Percentiles rank a stretch among this genome's conserved stretches.
Evolutionary conservation across 1,140 invertebrate genomes (phyloP).

Genomic region (Vanessa tameamea): DNA sequence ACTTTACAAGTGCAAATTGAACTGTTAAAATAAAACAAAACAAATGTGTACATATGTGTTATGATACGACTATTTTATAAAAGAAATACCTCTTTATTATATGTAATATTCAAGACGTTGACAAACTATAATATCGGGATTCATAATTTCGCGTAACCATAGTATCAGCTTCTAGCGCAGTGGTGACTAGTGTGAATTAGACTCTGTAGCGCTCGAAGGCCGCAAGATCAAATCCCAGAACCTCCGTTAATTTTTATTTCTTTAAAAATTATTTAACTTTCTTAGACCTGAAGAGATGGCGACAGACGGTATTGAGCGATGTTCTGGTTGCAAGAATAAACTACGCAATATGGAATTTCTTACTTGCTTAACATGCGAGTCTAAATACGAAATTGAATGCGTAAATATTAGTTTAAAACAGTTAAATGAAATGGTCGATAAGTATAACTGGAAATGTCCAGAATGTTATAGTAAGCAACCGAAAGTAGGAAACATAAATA

Average conservation of each 20-base stretch:
- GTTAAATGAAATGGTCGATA: background rate
- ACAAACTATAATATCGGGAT: constrained; percentile 1
- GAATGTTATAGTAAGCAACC: constrained; percentile 33
- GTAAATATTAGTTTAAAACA: constrained; percentile 12
- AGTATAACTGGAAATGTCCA: constrained; percentile 24
- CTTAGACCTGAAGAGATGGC: constrained; percentile 3
- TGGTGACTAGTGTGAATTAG: background rate
- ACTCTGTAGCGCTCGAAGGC: background rate
- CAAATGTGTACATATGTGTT: background rate
- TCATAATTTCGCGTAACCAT: background rate
- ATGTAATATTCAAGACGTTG: background rate
- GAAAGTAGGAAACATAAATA: constrained; percentile 24
- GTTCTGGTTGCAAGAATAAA: constrained; percentile 10
- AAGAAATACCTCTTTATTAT: too few species aligned
- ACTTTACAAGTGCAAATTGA: background rate
- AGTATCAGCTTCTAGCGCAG: background rate
- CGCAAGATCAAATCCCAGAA: background rate
- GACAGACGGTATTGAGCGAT: constrained; percentile 8
- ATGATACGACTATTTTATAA: background rate
- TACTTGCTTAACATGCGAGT: constrained; percentile 7
- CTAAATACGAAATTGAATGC: constrained; percentile 13
- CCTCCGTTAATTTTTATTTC: background rate
- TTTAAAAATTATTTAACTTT: constrained; percentile 1
- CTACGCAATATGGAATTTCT: constrained; percentile 14
- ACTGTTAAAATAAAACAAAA: background rate